These are phyloP conservation scores for Montipora cactus DNA, from an alignment of 64 coral and sea anemone species.

Conservation along the genomic window DNA sequence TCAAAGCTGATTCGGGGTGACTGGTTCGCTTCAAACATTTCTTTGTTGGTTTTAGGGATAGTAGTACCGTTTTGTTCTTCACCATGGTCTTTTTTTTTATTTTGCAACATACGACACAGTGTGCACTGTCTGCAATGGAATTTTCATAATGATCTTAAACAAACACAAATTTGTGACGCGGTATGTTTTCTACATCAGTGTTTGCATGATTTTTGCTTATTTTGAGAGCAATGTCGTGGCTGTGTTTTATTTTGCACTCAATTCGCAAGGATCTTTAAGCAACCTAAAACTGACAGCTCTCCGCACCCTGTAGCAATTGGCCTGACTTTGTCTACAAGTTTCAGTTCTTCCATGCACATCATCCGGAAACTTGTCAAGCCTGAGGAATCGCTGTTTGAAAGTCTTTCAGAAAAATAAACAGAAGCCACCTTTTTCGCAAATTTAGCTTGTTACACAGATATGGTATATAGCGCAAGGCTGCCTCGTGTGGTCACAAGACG, in stretches of 20 bases:
- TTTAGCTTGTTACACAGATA: too few relatives aligned
- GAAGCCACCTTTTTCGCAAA: too few relatives aligned
- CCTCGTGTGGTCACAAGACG: too few relatives aligned
- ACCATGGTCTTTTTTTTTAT: too few relatives aligned
- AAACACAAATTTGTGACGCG: slow-evolving; percentile 28
- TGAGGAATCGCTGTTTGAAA: slow-evolving; percentile 41
- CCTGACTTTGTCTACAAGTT: slow-evolving; percentile 41
- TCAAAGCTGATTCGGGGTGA: neutral
- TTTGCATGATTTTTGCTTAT: slow-evolving; percentile 68
- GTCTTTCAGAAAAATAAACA: slow-evolving; percentile 2
- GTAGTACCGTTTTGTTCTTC: neutral
- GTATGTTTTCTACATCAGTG: slow-evolving; percentile 51
- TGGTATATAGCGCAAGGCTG: too few relatives aligned
- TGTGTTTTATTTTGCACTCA: slow-evolving; percentile 43
- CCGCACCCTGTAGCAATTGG: slow-evolving; percentile 51
- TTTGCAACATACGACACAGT: neutral
- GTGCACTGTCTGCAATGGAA: slow-evolving; percentile 27
- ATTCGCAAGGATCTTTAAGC: slow-evolving; percentile 33
- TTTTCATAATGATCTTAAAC: slow-evolving; percentile 63
- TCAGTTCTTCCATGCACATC: slow-evolving; percentile 62
- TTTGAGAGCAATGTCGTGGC: slow-evolving; percentile 50
- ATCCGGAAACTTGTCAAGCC: slow-evolving; percentile 47
- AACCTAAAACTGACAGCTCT: slow-evolving; percentile 64
- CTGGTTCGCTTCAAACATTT: neutral
- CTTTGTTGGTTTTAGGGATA: neutral